Base-by-base conservation (phyloP, 2,888 invertebrate species). In the Atrina japonica region DNA sequence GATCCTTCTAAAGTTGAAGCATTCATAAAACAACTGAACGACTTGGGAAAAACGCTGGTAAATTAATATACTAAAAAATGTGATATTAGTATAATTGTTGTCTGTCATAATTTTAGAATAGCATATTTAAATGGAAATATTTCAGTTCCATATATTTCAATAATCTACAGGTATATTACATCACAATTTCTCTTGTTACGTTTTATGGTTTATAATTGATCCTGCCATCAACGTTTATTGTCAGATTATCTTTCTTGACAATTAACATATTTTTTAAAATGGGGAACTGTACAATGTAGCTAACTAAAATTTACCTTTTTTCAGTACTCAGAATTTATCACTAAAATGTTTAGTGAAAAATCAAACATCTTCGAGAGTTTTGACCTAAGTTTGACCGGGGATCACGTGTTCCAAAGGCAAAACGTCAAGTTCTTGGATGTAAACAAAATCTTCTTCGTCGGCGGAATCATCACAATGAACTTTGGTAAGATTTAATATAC, bases 31-130 rank as follows among this genome's bases (percentile, higher is more conserved):
- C 75, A 84, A 18, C 67, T 85, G 49, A 77, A 77, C 41, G 77
- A 84, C 18, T 67, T 85, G 14, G 71, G 77, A 11, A 80, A 73
- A 29, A 72, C 77, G 16, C 53, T 85, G 80, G 85, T 85, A 70
- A 65, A 82, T 67, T n/a, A 35, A 14, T 35, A 21, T 6, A 7
- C 6, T 11, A 35, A 35, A 7, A 16, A 11, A 18, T 16, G 16
- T 16, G n/a, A n/a, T n/a, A n/a, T n/a, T n/a, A n/a, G n/a, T n/a
- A n/a, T n/a, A n/a, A n/a, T n/a, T n/a, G n/a, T n/a, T n/a, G n/a
- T n/a, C n/a, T n/a, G n/a, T n/a, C n/a, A n/a, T n/a, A n/a, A n/a
- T n/a, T n/a, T n/a, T n/a, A n/a, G n/a, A n/a, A n/a, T n/a, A n/a
- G n/a, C n/a, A n/a, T n/a, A n/a, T n/a, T n/a, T n/a, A n/a, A n/a